Conservation (phyloP, 2,888 invertebrate species). For the Drosophila greeni region DNA sequence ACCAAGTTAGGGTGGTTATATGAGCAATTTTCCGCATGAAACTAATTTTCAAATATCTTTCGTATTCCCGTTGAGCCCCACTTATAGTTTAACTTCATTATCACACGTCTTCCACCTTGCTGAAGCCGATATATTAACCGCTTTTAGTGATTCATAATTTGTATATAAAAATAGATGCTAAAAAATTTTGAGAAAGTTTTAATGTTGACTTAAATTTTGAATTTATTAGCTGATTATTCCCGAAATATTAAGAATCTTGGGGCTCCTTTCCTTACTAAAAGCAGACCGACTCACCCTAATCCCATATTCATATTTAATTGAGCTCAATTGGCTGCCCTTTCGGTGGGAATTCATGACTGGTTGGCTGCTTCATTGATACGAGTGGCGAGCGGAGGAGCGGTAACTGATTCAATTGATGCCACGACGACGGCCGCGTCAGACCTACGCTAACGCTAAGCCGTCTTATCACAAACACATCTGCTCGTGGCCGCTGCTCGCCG, state of each 20-base stretch:
- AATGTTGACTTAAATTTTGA: neutral
- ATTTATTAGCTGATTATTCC: neutral
- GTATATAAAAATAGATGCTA: neutral
- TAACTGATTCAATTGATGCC: slow-evolving; percentile 59
- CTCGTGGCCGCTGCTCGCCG: neutral
- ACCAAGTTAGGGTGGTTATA: slow-evolving; percentile 16
- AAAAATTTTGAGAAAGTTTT: too few relatives aligned
- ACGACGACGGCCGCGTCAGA: slow-evolving; percentile 27
- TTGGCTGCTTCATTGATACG: slow-evolving; percentile 50
- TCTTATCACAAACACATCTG: slow-evolving; percentile 50
- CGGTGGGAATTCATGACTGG: slow-evolving; percentile 60
- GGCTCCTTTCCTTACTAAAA: neutral
- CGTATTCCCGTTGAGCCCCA: neutral
- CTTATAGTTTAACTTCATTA: neutral
- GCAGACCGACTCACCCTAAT: slow-evolving; percentile 24
- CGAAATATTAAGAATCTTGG: neutral
- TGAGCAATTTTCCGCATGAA: too few relatives aligned
- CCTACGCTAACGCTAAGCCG: slow-evolving; percentile 14
- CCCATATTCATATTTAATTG: slow-evolving; percentile 53
- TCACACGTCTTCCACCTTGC: neutral
- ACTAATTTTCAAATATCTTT: neutral
- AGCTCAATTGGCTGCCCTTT: slow-evolving; percentile 64
- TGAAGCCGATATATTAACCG: neutral
- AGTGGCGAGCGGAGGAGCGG: slow-evolving; percentile 10
- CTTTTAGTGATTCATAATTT: slow-evolving; percentile 1